These are phyloP conservation scores for Acanthurus lineatus DNA, from an alignment of 2,797 vertebrate genomes.

Conservation along the genomic window DNA sequence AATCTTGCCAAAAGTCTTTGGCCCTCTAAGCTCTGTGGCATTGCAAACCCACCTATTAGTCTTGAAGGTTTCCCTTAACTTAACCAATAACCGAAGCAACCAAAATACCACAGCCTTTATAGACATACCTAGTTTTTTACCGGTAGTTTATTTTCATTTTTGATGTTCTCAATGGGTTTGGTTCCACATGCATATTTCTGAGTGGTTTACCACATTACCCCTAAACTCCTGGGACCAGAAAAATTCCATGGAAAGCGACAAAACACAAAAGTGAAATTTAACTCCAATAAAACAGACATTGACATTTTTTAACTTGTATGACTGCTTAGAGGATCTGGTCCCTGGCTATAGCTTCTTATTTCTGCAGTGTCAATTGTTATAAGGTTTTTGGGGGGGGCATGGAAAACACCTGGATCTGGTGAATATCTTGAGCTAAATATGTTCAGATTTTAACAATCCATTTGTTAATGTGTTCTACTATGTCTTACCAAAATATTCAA, in stretches of 20 bases:
- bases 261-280: constrained; percentile 68
- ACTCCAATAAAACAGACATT: constrained; percentile 63
- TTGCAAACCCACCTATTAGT: constrained; percentile 48
- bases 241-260: constrained; percentile 63
- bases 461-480: background rate
- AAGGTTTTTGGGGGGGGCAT: constrained; percentile 20
- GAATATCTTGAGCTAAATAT: constrained; percentile 1
- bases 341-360: constrained; percentile 42
- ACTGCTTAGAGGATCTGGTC: constrained; percentile 50
- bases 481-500: too few relatives aligned
- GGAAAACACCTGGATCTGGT: constrained; percentile 48
- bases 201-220: constrained; percentile 71
- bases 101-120: constrained; percentile 63
- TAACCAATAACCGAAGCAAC: constrained; percentile 46
- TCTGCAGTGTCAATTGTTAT: background rate
- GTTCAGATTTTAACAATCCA: constrained; percentile 5
- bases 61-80: constrained; percentile 48
- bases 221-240: constrained; percentile 70
- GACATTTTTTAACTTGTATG: constrained; percentile 46
- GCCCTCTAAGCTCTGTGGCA: constrained; percentile 33
- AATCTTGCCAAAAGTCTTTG: constrained; percentile 28
- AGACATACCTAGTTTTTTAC: constrained; percentile 61
- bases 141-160: constrained; percentile 70
- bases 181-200: constrained; percentile 69
- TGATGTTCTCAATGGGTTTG: constrained; percentile 58